Conservation (phyloP, 1,140 invertebrate genomes). For the Branchinecta lindahli region DNA sequence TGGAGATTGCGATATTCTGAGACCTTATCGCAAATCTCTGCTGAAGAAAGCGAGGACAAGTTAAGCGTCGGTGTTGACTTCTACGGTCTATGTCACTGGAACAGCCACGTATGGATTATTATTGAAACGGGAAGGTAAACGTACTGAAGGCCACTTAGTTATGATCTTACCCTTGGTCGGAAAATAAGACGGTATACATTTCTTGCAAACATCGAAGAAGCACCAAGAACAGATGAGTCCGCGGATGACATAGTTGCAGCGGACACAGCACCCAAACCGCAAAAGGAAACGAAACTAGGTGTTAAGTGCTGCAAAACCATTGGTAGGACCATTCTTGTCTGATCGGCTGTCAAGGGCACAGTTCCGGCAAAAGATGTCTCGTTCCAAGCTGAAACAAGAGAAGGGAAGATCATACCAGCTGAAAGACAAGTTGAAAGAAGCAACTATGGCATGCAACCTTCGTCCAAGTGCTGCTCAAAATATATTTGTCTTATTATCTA, state of each 20-base stretch:
- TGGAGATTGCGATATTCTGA: too few species aligned
- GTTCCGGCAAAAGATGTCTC: constrained; percentile 64
- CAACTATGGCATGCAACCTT: neutral
- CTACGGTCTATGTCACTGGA: too few species aligned
- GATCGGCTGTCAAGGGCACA: constrained; percentile 49
- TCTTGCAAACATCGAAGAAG: constrained; percentile 93
- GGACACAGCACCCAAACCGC: constrained; percentile 92
- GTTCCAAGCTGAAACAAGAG: constrained; percentile 55
- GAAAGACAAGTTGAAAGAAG: constrained; percentile 21
- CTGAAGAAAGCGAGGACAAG: too few species aligned
- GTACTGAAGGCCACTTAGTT: too few species aligned
- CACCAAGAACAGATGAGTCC: constrained; percentile 89
- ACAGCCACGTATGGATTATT: too few species aligned
- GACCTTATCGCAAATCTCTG: too few species aligned
- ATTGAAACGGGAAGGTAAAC: too few species aligned
- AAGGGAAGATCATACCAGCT: neutral
- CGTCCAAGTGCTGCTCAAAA: neutral
- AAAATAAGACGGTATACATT: constrained; percentile 96
- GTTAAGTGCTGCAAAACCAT: constrained; percentile 92
- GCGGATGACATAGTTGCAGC: constrained; percentile 97
- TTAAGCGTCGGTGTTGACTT: too few species aligned
- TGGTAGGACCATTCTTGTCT: constrained; percentile 86
- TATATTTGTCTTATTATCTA: neutral
- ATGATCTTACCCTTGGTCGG: constrained; percentile 54
- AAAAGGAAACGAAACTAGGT: constrained; percentile 83